Conservation (phyloP, 2,797 vertebrate species). For the Parauchenoglanis punctatus region DNA sequence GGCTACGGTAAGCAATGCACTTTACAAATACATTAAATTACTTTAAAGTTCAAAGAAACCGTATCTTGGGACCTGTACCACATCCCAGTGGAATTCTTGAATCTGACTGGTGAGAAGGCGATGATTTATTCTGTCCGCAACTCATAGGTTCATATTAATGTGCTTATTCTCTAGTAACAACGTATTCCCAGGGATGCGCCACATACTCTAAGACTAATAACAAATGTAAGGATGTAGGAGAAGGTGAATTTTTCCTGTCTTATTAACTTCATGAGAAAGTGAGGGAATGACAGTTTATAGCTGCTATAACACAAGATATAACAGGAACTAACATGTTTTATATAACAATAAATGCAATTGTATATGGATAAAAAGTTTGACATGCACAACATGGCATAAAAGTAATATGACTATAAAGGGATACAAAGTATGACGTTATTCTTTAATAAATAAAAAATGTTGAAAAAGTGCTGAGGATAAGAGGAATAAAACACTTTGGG, state of each 20-base stretch:
- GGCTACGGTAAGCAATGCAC: no score
- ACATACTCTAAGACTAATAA: neutral
- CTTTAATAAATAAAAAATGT: neutral
- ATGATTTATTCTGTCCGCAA: neutral
- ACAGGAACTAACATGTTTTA: neutral
- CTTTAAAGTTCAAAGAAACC: neutral
- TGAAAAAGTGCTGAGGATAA: neutral
- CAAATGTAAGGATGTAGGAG: neutral
- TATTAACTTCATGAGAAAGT: neutral
- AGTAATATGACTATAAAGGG: neutral
- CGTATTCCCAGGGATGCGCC: neutral
- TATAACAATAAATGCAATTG: neutral
- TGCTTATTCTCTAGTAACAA: neutral
- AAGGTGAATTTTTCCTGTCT: neutral
- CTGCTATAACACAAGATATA: neutral
- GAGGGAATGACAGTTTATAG: neutral
- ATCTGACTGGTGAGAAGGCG: neutral
- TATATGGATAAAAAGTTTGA: neutral
- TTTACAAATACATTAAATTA: neutral
- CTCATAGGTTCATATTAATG: neutral
- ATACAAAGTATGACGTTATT: neutral
- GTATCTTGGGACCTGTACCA: neutral
- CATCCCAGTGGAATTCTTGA: neutral
- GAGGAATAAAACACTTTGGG: neutral
- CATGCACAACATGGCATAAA: neutral